Conservation (phyloP, 2,113 vertebrate genomes). For the Phalacrocorax pelagicus region DNA sequence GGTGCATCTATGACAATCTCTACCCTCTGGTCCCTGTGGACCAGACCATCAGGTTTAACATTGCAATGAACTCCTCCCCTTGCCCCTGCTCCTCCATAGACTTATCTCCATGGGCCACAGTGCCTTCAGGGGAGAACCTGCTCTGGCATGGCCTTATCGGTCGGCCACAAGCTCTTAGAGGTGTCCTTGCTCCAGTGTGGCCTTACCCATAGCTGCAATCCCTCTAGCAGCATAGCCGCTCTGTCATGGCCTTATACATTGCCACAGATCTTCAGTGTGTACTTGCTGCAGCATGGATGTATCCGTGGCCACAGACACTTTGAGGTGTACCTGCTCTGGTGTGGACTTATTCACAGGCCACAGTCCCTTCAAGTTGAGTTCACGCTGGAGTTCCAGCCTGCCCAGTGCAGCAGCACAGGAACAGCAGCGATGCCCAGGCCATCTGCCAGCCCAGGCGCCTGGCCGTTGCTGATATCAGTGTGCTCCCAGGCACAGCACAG, state of each 20-base stretch:
- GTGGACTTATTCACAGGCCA: not conserved
- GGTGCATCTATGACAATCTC: not conserved
- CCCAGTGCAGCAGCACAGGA: not conserved
- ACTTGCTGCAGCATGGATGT: not conserved
- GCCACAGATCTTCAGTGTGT: not conserved
- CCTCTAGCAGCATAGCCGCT: not conserved
- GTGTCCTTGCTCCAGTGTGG: not conserved
- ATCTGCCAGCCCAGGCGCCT: not conserved
- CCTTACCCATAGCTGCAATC: not conserved
- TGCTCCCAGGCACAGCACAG: not conserved
- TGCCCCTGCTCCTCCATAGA: not conserved
- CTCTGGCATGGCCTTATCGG: not conserved
- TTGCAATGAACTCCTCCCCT: not conserved
- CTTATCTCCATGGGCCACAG: not conserved
- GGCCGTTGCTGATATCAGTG: not conserved
- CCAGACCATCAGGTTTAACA: not conserved
- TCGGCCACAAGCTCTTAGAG: not conserved
- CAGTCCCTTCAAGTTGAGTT: rapidly evolving
- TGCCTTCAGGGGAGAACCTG: not conserved
- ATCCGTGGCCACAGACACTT: not conserved
- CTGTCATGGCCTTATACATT: not conserved
- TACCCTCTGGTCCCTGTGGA: not conserved
- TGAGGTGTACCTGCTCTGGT: not conserved
- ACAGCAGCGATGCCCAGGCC: not conserved
- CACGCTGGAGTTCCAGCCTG: not conserved